Evolutionary conservation across 2,113 vertebrate genomes (phyloP), one percentile per base, ranked within the genome.

Genomic region (Cervus canadensis): DNA sequence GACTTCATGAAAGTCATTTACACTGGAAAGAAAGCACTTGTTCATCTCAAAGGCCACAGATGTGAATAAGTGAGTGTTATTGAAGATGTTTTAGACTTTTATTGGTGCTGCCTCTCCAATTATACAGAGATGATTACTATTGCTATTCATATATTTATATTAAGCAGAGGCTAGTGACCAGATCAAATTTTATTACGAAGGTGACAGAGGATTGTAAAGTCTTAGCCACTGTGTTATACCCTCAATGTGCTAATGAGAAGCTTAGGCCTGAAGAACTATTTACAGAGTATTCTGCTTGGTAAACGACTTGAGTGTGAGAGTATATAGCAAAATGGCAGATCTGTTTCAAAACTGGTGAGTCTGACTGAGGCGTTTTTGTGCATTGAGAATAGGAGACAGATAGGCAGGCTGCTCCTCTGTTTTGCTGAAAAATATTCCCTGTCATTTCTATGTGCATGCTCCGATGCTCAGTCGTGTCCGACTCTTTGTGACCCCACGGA

Each of bases 351-450:
- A 87, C 52, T 5, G 25, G 21, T 21, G 74, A 87, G 30, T 62
- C 79, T 56, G 36, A 36, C 16, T 6, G 62, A 89, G 11, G 21
- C 11, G 17, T 6, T 54, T 71, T 19, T 30, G 26, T 26, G 6
- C 4, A 2, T 2, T 0, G 1, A 84, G 57, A 60, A 60, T 45
- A 0, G 5, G 43, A 7, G 6, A 33, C 12, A 36, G 54, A 48
- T 10, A 67, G 0, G 6, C 13, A 6, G 13, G 28, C 2, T 8
- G 17, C 2, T n/a, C 26, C 33, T 56, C 28, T 21, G 11, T 30
- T 45, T 60, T 17, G 25, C 2, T 85, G 36, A 48, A 67, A 93
- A 93, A 81, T 45, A 14, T 11, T 57, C 2, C 15, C 13, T 50
- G 7, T 26, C 14, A 0, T 90, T 11, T 76, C 40, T 14, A 5